Conservation (phyloP, 1,140 invertebrate species). For the Meteorus sp. region DNA sequence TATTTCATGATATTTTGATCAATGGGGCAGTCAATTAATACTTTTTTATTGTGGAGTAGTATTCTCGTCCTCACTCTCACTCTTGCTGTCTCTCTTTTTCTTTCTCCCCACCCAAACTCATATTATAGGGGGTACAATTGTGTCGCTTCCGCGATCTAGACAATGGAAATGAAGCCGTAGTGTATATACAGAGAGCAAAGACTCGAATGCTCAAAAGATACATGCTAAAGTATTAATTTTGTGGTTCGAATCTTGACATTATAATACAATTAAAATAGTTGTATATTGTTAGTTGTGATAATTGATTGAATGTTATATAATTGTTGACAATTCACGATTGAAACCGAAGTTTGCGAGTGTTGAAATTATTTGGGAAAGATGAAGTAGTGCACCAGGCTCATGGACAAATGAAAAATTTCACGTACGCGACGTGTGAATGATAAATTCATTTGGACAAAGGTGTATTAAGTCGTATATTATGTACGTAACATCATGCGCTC, state of each 20-base stretch:
- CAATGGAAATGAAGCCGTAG: slow-evolving; percentile 32
- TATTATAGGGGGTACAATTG: too few species aligned
- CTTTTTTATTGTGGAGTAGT: too few species aligned
- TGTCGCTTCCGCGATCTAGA: slow-evolving; percentile 1
- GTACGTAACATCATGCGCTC: too few species aligned
- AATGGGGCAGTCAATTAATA: too few species aligned
- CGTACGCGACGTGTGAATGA: slow-evolving; percentile 31
- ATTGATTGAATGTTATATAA: too few species aligned
- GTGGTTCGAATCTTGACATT: slow-evolving; percentile 24
- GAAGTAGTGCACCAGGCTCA: background rate
- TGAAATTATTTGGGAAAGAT: slow-evolving; percentile 13
- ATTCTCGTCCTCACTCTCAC: too few species aligned
- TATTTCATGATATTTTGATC: too few species aligned
- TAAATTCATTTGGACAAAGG: slow-evolving; percentile 28
- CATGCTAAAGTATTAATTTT: slow-evolving; percentile 15
- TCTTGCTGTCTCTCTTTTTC: too few species aligned
- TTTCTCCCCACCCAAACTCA: too few species aligned
- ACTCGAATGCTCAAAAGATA: slow-evolving; percentile 40
- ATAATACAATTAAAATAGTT: slow-evolving; percentile 18
- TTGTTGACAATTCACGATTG: too few species aligned
- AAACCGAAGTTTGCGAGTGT: slow-evolving; percentile 30
- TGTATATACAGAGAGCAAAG: slow-evolving; percentile 25
- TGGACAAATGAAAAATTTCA: background rate
- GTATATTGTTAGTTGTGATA: too few species aligned
- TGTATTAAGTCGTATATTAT: background rate